These are phyloP conservation scores for Orchesellides sinensis DNA, from an alignment of 2,888 invertebrate genomes.

Conservation along the genomic window DNA sequence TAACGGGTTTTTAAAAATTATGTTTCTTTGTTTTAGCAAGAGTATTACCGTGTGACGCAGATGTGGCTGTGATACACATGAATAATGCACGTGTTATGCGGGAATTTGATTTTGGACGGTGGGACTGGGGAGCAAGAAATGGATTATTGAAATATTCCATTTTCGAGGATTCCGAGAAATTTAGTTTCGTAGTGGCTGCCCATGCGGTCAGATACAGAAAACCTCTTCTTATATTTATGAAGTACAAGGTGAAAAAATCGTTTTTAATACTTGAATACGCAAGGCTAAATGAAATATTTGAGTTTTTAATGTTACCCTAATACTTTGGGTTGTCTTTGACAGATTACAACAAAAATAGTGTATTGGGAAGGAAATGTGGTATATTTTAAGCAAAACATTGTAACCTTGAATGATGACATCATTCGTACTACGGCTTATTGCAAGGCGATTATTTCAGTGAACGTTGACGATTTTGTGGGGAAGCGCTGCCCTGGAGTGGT, in stretches of 20 bases:
- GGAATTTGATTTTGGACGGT: slow-evolving; percentile 92
- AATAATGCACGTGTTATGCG: slow-evolving; percentile 93
- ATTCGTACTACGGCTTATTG: slow-evolving; percentile 87
- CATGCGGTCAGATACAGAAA: slow-evolving; percentile 82
- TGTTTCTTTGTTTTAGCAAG: no score
- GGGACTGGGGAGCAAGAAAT: slow-evolving; percentile 87
- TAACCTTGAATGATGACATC: slow-evolving; percentile 87
- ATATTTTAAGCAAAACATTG: slow-evolving; percentile 90
- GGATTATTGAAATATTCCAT: slow-evolving; percentile 60
- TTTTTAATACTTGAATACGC: no score
- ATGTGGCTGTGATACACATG: slow-evolving; percentile 92
- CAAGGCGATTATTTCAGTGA: slow-evolving; percentile 83
- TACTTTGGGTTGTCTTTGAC: no score
- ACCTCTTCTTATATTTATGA: slow-evolving; percentile 89
- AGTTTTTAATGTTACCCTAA: no score
- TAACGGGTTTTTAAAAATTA: no score
- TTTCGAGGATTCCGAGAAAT: no score
- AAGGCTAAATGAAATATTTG: no score
- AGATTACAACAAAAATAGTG: slow-evolving; percentile 78
- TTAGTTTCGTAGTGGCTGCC: slow-evolving; percentile 69
- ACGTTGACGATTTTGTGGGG: slow-evolving; percentile 83
- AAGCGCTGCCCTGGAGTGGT: slow-evolving; percentile 81
- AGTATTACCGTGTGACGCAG: slow-evolving; percentile 87
- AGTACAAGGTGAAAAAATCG: slow-evolving; percentile 76
- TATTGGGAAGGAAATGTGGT: slow-evolving; percentile 92